These are phyloP conservation scores for Diabrotica undecimpunctata DNA, from an alignment of 1,140 invertebrate species.

Conservation along the genomic window DNA sequence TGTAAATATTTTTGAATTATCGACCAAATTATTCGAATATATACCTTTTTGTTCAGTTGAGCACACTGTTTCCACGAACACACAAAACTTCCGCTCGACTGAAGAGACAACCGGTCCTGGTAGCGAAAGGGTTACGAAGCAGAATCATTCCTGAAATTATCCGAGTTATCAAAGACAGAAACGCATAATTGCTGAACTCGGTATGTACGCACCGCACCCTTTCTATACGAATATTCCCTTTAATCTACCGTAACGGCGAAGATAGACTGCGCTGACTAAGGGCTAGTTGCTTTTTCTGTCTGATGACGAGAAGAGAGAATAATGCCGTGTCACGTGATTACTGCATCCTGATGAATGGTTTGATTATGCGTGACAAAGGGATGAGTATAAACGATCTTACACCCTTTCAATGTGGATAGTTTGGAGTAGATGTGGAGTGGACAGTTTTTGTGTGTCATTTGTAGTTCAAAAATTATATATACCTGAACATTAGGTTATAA, in stretches of 20 bases:
- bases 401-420: neutral
- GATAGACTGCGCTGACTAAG: neutral
- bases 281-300: neutral
- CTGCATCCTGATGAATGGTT: neutral
- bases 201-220: neutral
- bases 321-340: neutral
- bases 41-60: no score
- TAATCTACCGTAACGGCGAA: constrained; percentile 1
- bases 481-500: no score
- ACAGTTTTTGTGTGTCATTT: no score
- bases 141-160: neutral
- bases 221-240: neutral
- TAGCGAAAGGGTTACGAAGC: neutral
- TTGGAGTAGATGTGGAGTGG: no score
- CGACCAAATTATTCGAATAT: no score
- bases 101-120: neutral
- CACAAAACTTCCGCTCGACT: no score
- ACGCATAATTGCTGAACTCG: neutral
- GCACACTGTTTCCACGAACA: no score
- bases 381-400: neutral
- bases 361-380: neutral
- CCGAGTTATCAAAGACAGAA: neutral
- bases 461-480: no score
- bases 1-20: no score
- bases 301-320: neutral